Conservation (phyloP, 2,888 invertebrate genomes). For the Philaethria dido region DNA sequence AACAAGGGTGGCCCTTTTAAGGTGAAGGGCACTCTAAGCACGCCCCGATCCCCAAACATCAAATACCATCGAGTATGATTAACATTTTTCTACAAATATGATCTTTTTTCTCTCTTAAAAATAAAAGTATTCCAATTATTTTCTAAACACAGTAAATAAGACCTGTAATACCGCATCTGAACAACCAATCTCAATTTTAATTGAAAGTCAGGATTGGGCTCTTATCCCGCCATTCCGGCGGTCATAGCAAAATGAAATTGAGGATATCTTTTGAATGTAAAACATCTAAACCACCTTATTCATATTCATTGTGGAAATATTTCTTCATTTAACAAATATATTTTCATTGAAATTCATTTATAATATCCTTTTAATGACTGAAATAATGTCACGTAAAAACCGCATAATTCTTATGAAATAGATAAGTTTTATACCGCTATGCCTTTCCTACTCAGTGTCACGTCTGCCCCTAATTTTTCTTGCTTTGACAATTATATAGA, state of each 20-base stretch:
- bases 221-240: slow-evolving; percentile 10
- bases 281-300: neutral
- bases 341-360: neutral
- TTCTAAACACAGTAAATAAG: slow-evolving; percentile 15
- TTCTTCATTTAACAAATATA: too few species aligned
- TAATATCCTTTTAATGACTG: neutral
- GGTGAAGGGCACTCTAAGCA: slow-evolving; percentile 10
- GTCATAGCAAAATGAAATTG: slow-evolving; percentile 13
- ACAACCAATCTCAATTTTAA: slow-evolving; percentile 25
- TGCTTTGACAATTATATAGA: neutral
- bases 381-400: neutral
- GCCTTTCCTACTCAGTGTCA: neutral
- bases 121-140: neutral
- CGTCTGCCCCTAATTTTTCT: neutral
- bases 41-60: slow-evolving; percentile 17
- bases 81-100: slow-evolving; percentile 6
- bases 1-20: slow-evolving; percentile 24
- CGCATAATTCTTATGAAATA: neutral
- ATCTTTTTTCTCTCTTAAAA: neutral
- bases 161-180: slow-evolving; percentile 15
- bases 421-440: neutral
- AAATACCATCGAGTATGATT: neutral
- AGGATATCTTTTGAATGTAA: slow-evolving; percentile 14
- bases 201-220: slow-evolving; percentile 15
- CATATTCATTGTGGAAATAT: neutral